Percentiles rank a stretch among this genome's conserved stretches.
These are phyloP conservation scores for Ormyrus nitidulus DNA, from an alignment of 2,888 invertebrate genomes.

Conservation along the genomic window DNA sequence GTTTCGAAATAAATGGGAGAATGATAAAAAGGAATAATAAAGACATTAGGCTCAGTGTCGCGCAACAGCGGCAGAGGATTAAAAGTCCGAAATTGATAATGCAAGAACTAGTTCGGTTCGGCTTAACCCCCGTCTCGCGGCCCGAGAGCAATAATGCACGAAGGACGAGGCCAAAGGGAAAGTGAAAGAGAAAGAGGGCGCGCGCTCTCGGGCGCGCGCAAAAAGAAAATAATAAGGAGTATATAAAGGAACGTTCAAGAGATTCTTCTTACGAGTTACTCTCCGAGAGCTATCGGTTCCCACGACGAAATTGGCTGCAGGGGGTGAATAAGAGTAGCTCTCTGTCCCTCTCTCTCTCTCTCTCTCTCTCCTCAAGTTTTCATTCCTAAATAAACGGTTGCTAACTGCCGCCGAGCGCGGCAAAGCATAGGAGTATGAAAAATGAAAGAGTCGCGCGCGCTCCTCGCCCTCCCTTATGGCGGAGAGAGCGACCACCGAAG, in stretches of 20 bases:
- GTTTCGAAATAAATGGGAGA: too few species aligned
- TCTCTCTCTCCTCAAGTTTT: constrained; percentile 50
- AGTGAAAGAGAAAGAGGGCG: constrained; percentile 7
- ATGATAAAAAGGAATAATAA: too few species aligned
- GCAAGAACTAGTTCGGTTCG: too few species aligned
- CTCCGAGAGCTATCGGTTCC: constrained; percentile 61
- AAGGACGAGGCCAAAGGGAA: too few species aligned
- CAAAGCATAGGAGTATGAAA: constrained; percentile 61
- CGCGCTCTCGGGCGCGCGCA: too few species aligned
- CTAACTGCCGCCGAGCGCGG: constrained; percentile 60
- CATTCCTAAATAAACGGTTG: constrained; percentile 73
- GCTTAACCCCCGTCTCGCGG: too few species aligned
- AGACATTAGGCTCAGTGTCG: too few species aligned
- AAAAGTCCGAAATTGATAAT: too few species aligned
- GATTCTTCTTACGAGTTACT: constrained; percentile 51
- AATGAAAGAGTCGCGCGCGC: constrained; percentile 62
- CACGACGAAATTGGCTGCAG: constrained; percentile 67
- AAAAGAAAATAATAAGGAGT: constrained; percentile 12
- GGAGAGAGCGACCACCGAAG: background rate
- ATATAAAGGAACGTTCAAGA: constrained; percentile 34
- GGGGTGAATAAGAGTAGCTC: constrained; percentile 50
- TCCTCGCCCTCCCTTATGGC: too few species aligned
- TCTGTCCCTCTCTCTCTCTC: constrained; percentile 31
- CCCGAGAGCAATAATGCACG: too few species aligned
- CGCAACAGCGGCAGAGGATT: too few species aligned